A percentile compares a stretch with the other conserved stretches of the same genome.
Evolutionary conservation across 2,888 invertebrate genomes (phyloP).

Genomic region (Plagodis pulveraria): DNA sequence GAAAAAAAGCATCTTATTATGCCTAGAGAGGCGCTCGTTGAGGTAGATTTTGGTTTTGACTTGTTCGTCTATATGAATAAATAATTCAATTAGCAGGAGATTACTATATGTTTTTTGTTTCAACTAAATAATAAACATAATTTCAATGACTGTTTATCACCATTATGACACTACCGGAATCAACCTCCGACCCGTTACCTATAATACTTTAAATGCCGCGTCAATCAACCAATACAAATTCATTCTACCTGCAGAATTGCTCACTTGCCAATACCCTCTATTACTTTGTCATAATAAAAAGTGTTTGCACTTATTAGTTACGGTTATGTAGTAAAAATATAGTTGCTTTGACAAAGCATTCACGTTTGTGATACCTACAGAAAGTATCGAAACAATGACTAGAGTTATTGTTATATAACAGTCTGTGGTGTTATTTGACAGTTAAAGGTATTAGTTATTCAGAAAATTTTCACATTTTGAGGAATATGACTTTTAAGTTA

Average conservation of each 20-base stretch:
- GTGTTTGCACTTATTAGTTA: not conserved
- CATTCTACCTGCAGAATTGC: not conserved
- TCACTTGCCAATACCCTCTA: not conserved
- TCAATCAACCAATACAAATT: constrained; percentile 43
- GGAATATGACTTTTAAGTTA: constrained; percentile 5
- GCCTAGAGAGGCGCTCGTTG: too few relatives aligned
- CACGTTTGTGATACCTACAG: not conserved
- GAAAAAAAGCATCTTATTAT: too few relatives aligned
- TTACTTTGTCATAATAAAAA: constrained; percentile 10
- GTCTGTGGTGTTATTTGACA: constrained; percentile 15
- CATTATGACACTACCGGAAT: constrained; percentile 25
- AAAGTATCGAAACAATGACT: not conserved
- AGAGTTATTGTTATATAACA: constrained; percentile 6
- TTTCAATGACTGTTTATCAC: not conserved
- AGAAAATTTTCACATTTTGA: constrained; percentile 13
- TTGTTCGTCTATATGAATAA: too few relatives aligned
- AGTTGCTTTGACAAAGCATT: not conserved
- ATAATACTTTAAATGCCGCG: constrained; percentile 47
- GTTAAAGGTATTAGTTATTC: constrained; percentile 14
- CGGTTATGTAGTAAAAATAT: too few relatives aligned
- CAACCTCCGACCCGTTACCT: constrained; percentile 41
- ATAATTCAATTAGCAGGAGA: too few relatives aligned
- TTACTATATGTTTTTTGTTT: too few relatives aligned
- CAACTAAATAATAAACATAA: not conserved
- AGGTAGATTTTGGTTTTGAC: too few relatives aligned